A percentile compares a stretch with the other conserved stretches of the same genome.
Conservation (phyloP, 2,113 vertebrate species). For the Vidua chalybeata region DNA sequence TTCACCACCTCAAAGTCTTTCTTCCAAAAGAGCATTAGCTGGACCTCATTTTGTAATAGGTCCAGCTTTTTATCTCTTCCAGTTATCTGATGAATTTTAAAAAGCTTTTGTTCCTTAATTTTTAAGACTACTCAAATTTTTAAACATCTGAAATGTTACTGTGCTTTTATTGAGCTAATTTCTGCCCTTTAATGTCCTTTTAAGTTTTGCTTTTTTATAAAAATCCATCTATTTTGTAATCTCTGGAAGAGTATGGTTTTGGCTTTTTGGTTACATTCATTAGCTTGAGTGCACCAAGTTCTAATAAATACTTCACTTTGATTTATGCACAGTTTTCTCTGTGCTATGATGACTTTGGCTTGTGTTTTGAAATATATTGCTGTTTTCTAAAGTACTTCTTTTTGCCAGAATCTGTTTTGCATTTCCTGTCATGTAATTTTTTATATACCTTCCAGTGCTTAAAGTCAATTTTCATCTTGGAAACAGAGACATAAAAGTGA, state of each 20-base stretch:
- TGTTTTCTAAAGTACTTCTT: neutral
- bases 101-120: neutral
- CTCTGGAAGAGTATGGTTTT: neutral
- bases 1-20: neutral
- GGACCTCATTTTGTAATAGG: neutral
- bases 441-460: slow-evolving; percentile 19
- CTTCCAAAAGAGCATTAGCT: neutral
- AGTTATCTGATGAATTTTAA: neutral
- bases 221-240: neutral
- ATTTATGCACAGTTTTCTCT: neutral
- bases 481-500: neutral
- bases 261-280: slow-evolving; percentile 5
- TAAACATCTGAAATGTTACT: neutral
- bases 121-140: neutral
- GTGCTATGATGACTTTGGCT: neutral
- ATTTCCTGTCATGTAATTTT: slow-evolving; percentile 38
- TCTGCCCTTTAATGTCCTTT: neutral
- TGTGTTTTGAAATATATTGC: neutral
- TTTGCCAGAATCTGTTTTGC: slow-evolving; percentile 28
- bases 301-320: slow-evolving; percentile 7
- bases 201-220: neutral
- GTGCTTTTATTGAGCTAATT: neutral
- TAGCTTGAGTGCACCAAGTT: slow-evolving; percentile 2
- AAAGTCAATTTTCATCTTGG: neutral
- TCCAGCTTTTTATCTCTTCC: neutral